These are phyloP conservation scores for Chionis minor DNA, from an alignment of 2,113 vertebrate species.

Conservation along the genomic window DNA sequence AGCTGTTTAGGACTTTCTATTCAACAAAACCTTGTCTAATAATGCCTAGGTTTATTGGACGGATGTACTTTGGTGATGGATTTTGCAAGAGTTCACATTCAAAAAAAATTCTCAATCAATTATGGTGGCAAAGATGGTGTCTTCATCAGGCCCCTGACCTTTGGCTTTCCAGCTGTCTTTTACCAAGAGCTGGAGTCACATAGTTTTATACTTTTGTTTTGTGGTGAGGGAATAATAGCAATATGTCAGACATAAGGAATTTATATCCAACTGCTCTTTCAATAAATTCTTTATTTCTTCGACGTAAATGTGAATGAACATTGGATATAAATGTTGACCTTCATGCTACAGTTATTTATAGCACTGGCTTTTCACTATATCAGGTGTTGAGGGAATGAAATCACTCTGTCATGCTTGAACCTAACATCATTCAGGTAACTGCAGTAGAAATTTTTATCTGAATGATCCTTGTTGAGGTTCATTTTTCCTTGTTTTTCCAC, in stretches of 20 bases:
- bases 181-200: not conserved
- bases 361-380: constrained; percentile 1
- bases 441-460: not conserved
- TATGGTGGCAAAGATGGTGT: not conserved
- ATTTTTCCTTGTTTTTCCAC: not conserved
- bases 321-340: constrained; percentile 34
- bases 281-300: constrained; percentile 33
- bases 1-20: not conserved
- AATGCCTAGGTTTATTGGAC: not conserved
- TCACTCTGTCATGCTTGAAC: constrained; percentile 1
- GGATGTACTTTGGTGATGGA: not conserved
- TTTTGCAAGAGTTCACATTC: not conserved
- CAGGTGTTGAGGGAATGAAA: constrained; percentile 4
- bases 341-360: constrained; percentile 20
- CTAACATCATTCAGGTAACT: not conserved
- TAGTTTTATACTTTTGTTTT: not conserved
- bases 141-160: not conserved
- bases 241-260: not conserved
- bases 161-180: not conserved
- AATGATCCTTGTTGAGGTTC: not conserved
- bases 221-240: not conserved
- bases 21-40: not conserved
- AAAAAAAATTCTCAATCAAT: not conserved
- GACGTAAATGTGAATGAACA: constrained; percentile 2
- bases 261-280: not conserved